Percentiles rank a stretch among this genome's conserved stretches.
These are phyloP conservation scores for Helleia helle DNA, from an alignment of 2,888 invertebrate species.

Conservation along the genomic window DNA sequence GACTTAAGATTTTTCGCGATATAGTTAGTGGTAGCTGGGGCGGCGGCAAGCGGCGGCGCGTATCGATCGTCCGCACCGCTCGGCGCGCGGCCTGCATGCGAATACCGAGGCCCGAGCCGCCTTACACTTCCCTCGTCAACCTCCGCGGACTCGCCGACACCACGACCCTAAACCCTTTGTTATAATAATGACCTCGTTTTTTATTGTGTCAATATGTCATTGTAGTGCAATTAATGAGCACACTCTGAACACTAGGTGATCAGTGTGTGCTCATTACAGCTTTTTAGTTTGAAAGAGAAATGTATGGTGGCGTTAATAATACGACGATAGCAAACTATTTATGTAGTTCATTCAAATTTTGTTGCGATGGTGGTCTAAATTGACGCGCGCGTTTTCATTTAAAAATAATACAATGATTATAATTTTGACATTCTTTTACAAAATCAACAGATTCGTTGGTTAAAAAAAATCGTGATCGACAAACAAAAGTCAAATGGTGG, in stretches of 20 bases:
- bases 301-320: too few species aligned
- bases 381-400: too few species aligned
- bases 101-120: slow-evolving; percentile 64
- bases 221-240: slow-evolving; percentile 6
- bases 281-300: too few species aligned
- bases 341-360: too few species aligned
- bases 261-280: neutral
- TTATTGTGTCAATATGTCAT: slow-evolving; percentile 36
- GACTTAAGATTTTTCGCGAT: too few species aligned
- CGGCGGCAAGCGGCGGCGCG: slow-evolving; percentile 37
- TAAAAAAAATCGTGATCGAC: too few species aligned
- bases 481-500: too few species aligned
- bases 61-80: slow-evolving; percentile 61
- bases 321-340: too few species aligned
- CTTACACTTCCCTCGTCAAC: slow-evolving; percentile 57
- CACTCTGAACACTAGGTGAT: neutral
- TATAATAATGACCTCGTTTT: slow-evolving; percentile 48
- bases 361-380: too few species aligned
- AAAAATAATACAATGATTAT: too few species aligned
- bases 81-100: slow-evolving; percentile 65
- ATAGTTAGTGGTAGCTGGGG: slow-evolving; percentile 21
- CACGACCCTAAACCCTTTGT: slow-evolving; percentile 49
- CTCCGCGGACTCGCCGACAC: slow-evolving; percentile 51
- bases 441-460: too few species aligned
- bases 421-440: too few species aligned